Conservation (phyloP, 2,113 vertebrate genomes). For the Axis porcinus region DNA sequence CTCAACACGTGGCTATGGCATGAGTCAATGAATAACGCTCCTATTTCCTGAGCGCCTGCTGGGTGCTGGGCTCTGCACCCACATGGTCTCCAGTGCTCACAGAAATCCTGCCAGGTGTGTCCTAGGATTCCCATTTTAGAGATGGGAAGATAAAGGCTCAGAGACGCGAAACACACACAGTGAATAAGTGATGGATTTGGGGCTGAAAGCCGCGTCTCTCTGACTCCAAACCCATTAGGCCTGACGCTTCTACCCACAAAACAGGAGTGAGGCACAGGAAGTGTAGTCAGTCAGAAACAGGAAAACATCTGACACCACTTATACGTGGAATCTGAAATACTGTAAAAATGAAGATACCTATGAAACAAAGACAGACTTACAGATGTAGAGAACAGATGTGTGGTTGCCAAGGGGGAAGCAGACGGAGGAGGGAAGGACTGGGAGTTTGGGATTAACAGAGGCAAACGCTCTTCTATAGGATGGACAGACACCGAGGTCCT, state of each 20-base stretch:
- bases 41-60: background rate
- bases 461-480: background rate
- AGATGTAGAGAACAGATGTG: background rate
- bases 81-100: background rate
- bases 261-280: background rate
- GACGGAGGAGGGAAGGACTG: background rate
- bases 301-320: background rate
- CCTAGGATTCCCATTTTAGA: background rate
- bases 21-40: accelerated
- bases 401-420: background rate
- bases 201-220: background rate
- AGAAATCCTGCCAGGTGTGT: background rate
- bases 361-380: background rate
- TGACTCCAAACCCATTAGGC: background rate
- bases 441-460: background rate
- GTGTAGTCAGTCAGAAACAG: background rate
- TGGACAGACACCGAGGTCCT: background rate
- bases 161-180: background rate
- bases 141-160: background rate
- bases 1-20: background rate
- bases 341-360: background rate
- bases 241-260: background rate
- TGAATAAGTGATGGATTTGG: accelerated
- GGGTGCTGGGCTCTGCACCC: background rate
- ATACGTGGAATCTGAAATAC: background rate